Evolutionary conservation across 2,888 invertebrate genomes (phyloP).

Genomic region (Pogonocherus hispidulus): DNA sequence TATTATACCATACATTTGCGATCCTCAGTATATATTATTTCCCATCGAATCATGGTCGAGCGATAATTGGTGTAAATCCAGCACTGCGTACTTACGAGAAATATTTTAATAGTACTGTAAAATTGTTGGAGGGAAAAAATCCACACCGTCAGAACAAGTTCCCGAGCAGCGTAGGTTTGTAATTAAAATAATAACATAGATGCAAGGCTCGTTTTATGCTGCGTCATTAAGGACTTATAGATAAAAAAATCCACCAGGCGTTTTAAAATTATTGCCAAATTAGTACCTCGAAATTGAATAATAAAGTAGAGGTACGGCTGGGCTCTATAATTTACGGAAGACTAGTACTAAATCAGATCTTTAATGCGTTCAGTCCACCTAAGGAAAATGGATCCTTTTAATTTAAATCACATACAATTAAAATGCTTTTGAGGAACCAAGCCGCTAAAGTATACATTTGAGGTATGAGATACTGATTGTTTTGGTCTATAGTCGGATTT

Average conservation of each 20-base stretch:
- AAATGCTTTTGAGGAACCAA: background rate
- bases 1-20: too few species aligned
- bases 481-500: background rate
- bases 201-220: conserved; percentile 42
- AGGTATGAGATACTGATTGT: conserved; percentile 7
- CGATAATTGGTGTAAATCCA: too few species aligned
- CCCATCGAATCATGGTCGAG: too few species aligned
- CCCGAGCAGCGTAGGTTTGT: conserved; percentile 47
- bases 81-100: background rate
- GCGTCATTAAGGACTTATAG: conserved; percentile 44
- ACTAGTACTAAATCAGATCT: conserved; percentile 12
- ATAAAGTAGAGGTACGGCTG: conserved; percentile 18
- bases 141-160: conserved; percentile 21
- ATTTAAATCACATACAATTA: conserved; percentile 25
- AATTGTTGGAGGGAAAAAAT: conserved; percentile 26
- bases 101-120: conserved; percentile 24
- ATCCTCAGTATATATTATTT: too few species aligned
- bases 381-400: conserved; percentile 22
- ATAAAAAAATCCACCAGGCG: conserved; percentile 34
- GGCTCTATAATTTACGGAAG: conserved; percentile 22
- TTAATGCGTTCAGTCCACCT: conserved; percentile 23
- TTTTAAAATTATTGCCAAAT: conserved; percentile 36
- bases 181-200: conserved; percentile 54
- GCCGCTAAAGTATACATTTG: conserved; percentile 24
- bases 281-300: conserved; percentile 35